A percentile compares a stretch with the other conserved stretches of the same genome.
These are phyloP conservation scores for Ceyx cyanopectus DNA, from an alignment of 2,113 vertebrate species.

Conservation along the genomic window DNA sequence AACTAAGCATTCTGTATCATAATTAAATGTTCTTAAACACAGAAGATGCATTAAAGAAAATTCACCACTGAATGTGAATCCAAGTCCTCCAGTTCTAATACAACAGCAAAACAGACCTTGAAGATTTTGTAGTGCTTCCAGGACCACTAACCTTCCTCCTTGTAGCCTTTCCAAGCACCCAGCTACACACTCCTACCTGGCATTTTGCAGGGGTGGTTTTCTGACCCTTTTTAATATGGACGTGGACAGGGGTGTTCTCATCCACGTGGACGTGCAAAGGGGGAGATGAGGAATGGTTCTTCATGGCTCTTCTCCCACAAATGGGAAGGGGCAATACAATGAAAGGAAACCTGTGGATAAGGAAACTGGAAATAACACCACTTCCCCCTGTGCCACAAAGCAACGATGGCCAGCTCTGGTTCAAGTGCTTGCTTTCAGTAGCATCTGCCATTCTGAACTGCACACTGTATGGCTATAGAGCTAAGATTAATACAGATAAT, in stretches of 20 bases:
- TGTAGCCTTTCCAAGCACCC: constrained; percentile 9
- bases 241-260: constrained; percentile 89
- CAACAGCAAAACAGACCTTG: neutral
- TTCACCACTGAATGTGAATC: neutral
- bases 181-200: constrained; percentile 75
- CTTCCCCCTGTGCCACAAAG: constrained; percentile 39
- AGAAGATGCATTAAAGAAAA: neutral
- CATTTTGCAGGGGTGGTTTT: constrained; percentile 79
- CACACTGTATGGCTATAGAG: neutral
- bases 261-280: constrained; percentile 92
- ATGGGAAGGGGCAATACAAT: constrained; percentile 62
- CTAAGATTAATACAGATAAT: neutral
- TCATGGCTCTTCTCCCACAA: constrained; percentile 85
- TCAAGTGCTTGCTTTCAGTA: neutral
- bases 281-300: constrained; percentile 86
- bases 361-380: constrained; percentile 76
- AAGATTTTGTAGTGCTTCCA: neutral
- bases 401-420: constrained; percentile 19
- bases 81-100: neutral
- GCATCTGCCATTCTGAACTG: neutral
- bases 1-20: neutral
- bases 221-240: constrained; percentile 90
- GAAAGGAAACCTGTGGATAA: constrained; percentile 78
- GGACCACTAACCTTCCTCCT: neutral
- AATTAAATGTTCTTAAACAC: neutral